Conservation (phyloP, 2,797 vertebrate species). For the Tangara arthus region DNA sequence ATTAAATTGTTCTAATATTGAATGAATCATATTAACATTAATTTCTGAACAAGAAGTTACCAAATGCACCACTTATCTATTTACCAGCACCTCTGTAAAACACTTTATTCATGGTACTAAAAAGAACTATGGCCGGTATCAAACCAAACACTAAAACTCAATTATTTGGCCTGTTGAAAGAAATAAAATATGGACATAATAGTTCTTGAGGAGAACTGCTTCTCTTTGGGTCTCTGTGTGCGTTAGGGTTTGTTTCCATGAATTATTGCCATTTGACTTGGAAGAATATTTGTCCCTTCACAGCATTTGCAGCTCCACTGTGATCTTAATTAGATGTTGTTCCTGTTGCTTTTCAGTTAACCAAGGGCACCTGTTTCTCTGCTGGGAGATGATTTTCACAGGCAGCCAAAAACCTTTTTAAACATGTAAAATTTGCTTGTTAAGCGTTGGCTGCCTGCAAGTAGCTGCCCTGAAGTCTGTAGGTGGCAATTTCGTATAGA, state of each 20-base stretch:
- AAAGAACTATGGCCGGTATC: not conserved
- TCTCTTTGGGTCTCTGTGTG: not conserved
- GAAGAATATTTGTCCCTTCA: not conserved
- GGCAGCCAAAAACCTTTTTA: not conserved
- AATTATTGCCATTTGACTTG: not conserved
- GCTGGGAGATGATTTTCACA: not conserved
- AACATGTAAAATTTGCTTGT: not conserved
- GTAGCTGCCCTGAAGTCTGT: not conserved
- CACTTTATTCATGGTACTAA: not conserved
- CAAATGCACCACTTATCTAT: not conserved
- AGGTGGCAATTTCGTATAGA: not conserved
- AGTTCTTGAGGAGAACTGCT: not conserved
- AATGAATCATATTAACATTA: not conserved
- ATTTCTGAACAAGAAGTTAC: not conserved
- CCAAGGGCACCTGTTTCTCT: not conserved
- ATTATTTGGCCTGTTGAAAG: not conserved
- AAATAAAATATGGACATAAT: not conserved
- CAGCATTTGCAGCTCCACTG: not conserved
- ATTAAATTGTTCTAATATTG: too few species aligned
- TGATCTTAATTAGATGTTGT: not conserved
- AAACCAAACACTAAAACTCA: not conserved
- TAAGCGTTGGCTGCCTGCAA: not conserved
- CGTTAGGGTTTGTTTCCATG: not conserved
- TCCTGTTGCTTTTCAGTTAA: not conserved
- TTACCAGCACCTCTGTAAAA: not conserved